Conservation (phyloP, 2,797 vertebrate genomes). For the Cryptoblepharus egeriae region DNA sequence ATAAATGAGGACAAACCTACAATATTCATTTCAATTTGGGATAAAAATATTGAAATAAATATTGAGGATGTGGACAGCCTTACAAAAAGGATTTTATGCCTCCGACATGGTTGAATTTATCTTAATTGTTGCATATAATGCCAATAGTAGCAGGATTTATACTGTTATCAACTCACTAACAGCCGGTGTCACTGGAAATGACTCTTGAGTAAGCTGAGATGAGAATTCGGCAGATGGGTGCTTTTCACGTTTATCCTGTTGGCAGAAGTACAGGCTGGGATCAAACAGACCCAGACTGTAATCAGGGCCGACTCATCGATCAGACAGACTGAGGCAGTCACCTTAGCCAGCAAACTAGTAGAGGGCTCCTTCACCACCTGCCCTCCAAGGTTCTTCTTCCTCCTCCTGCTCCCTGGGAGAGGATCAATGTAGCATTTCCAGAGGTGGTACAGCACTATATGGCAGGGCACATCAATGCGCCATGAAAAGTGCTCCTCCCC, state of each 20-base stretch:
- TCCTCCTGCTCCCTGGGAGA: too few relatives aligned
- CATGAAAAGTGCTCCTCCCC: too few relatives aligned
- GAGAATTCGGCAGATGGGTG: slow-evolving; percentile 6
- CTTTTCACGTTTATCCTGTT: neutral
- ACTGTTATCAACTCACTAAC: neutral
- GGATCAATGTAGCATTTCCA: too few relatives aligned
- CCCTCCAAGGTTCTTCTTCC: too few relatives aligned
- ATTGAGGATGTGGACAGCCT: neutral
- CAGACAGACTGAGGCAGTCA: too few relatives aligned
- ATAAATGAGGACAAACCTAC: slow-evolving; percentile 4
- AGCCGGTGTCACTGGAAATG: slow-evolving; percentile 5
- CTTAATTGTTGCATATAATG: slow-evolving; percentile 20
- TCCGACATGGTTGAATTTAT: neutral
- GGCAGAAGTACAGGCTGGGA: slow-evolving; percentile 1
- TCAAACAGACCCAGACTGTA: neutral
- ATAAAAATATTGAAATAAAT: neutral
- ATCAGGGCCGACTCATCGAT: neutral
- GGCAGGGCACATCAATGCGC: too few relatives aligned
- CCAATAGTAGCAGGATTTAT: neutral
- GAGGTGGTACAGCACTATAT: too few relatives aligned
- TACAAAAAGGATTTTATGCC: slow-evolving; percentile 6
- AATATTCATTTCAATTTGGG: neutral
- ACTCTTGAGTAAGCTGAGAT: neutral
- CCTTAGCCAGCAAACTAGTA: too few relatives aligned
- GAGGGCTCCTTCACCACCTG: too few relatives aligned